Evolutionary conservation across 2,797 vertebrate genomes (phyloP).

Genomic region (Catostomus latipinnis): DNA sequence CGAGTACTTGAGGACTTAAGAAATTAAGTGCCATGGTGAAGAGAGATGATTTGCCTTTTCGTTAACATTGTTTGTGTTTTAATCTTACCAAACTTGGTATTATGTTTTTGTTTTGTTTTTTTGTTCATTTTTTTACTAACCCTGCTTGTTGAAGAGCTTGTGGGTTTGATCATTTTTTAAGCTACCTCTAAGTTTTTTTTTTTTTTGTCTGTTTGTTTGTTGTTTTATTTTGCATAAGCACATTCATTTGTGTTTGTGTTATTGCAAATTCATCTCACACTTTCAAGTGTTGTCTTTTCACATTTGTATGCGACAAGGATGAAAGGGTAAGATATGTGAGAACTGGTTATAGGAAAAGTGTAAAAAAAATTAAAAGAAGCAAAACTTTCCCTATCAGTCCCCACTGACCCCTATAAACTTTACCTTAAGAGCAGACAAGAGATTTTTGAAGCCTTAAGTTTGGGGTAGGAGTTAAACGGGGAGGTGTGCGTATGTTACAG

Average conservation of each 20-base stretch:
- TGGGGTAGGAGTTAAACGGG: slow-evolving; percentile 60
- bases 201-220: slow-evolving; percentile 55
- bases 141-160: slow-evolving; percentile 76
- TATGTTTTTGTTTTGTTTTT: slow-evolving; percentile 69
- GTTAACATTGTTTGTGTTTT: slow-evolving; percentile 52
- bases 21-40: slow-evolving; percentile 73
- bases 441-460: slow-evolving; percentile 87
- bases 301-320: slow-evolving; percentile 78
- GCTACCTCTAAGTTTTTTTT: slow-evolving; percentile 91
- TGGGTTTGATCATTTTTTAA: slow-evolving; percentile 81
- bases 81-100: slow-evolving; percentile 88
- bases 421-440: slow-evolving; percentile 71
- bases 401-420: slow-evolving; percentile 59
- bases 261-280: slow-evolving; percentile 85
- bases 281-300: slow-evolving; percentile 72
- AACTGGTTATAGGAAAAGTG: slow-evolving; percentile 69
- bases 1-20: slow-evolving; percentile 58
- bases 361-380: slow-evolving; percentile 53
- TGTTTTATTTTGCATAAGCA: slow-evolving; percentile 75
- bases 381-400: slow-evolving; percentile 72
- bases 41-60: slow-evolving; percentile 70
- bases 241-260: slow-evolving; percentile 77
- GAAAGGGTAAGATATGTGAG: slow-evolving; percentile 69
- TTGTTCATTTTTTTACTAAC: slow-evolving; percentile 72
- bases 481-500: slow-evolving; percentile 67